Evolutionary conservation across 2,113 vertebrate species (phyloP).

Genomic region (Clarias macrocephalus): DNA sequence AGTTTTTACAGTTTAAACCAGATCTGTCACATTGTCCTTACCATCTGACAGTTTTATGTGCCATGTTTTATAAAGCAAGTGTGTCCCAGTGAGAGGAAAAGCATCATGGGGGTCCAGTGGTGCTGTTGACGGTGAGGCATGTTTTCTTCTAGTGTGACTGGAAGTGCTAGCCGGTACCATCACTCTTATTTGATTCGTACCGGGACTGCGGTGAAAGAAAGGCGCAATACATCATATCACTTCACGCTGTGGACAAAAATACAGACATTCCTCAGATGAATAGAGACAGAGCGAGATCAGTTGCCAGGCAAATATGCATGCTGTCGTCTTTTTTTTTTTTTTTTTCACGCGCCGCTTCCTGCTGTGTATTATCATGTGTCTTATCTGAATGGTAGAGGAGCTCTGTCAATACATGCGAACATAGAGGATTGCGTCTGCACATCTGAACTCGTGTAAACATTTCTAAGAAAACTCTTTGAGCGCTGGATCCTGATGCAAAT

Average conservation of each 20-base stretch:
- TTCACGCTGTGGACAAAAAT: constrained; percentile 7
- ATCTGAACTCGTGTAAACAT: constrained; percentile 10
- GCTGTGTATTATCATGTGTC: constrained; percentile 42
- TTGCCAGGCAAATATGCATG: constrained; percentile 16
- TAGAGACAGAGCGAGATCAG: constrained; percentile 13
- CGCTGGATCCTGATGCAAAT: not conserved
- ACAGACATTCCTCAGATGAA: not conserved
- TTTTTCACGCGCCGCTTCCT: constrained; percentile 22
- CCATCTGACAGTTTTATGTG: constrained; percentile 1
- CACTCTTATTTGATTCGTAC: not conserved
- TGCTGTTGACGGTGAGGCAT: not conserved
- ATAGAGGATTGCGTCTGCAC: constrained; percentile 17
- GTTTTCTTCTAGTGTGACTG: constrained; percentile 17
- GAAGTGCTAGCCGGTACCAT: constrained; percentile 1
- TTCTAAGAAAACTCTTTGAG: constrained; percentile 32
- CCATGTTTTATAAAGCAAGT: constrained; percentile 1
- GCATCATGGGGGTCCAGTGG: constrained; percentile 9
- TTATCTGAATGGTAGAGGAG: constrained; percentile 24
- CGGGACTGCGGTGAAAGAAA: not conserved
- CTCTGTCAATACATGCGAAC: constrained; percentile 25
- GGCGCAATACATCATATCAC: not conserved
- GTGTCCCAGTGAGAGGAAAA: constrained; percentile 1
- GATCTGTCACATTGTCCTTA: not conserved
- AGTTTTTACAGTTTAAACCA: not conserved
- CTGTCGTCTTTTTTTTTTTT: not conserved